These are phyloP conservation scores for human DNA, from an alignment of 2,113 vertebrate species.

Conservation along the genomic window DNA sequence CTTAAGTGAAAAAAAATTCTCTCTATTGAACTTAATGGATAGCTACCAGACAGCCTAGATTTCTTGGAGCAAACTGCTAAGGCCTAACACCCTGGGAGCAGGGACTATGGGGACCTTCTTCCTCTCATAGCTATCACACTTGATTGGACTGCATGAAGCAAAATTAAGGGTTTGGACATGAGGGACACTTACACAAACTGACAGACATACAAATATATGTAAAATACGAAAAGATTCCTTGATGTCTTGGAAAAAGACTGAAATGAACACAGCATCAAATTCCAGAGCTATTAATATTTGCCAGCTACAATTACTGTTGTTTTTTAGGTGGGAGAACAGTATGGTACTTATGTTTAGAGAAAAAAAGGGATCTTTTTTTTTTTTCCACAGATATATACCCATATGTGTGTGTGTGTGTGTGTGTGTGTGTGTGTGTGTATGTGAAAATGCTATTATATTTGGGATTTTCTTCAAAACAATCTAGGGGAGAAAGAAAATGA, in stretches of 20 bases:
- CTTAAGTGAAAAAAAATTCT: background rate
- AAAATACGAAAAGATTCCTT: background rate
- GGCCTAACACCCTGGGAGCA: background rate
- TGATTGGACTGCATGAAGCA: background rate
- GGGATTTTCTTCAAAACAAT: background rate
- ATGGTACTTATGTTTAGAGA: background rate
- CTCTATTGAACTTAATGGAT: background rate
- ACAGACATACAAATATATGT: background rate
- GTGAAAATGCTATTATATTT: background rate
- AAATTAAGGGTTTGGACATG: background rate
- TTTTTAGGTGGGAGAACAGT: background rate
- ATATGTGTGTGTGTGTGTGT: too few species aligned
- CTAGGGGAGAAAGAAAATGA: background rate
- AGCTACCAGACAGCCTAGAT: background rate
- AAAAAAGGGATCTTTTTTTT: background rate
- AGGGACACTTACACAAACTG: background rate
- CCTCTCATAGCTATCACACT: background rate
- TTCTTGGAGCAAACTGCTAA: background rate
- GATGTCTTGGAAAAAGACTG: background rate
- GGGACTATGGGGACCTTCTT: background rate
- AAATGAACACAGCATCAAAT: conserved; percentile 10
- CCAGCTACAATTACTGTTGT: background rate
- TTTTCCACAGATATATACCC: background rate
- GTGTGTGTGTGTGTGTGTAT: too few species aligned
- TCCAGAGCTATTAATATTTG: conserved; percentile 18